These are phyloP conservation scores for Ceratina japonica DNA, from an alignment of 1,140 invertebrate genomes.

Conservation along the genomic window DNA sequence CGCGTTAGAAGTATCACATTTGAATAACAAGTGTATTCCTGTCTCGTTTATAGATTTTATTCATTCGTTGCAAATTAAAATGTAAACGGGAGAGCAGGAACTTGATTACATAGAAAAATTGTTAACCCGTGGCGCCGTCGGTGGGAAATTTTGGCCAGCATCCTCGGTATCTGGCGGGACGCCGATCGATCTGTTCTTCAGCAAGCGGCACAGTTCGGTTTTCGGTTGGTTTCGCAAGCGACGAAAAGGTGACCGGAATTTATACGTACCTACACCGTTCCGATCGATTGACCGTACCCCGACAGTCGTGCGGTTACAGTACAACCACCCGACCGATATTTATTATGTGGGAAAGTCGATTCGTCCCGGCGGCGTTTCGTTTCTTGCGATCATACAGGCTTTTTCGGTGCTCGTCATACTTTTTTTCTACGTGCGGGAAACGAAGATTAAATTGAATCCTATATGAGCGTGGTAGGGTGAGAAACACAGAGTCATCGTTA, in stretches of 20 bases:
- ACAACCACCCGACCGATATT: neutral
- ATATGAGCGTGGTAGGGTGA: neutral
- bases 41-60: no score
- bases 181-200: conserved; percentile 66
- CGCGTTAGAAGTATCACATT: no score
- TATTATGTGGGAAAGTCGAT: neutral
- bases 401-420: neutral
- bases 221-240: conserved; percentile 29
- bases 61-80: no score
- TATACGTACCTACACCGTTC: neutral
- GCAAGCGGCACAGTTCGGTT: conserved; percentile 43
- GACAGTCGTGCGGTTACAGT: neutral
- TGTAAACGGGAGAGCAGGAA: no score
- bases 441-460: no score
- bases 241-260: conserved; percentile 26
- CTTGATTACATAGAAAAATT: neutral
- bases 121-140: conserved; percentile 57
- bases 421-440: no score
- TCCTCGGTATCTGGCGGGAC: conserved; percentile 63
- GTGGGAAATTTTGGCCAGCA: conserved; percentile 47
- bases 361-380: neutral
- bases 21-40: no score
- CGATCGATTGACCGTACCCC: conserved; percentile 8
- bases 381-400: neutral
- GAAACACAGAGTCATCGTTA: neutral